phyloP scores from a whole-genome alignment of 1,140 invertebrate genomes.

The Bombus haemorrhoidalis region DNA sequence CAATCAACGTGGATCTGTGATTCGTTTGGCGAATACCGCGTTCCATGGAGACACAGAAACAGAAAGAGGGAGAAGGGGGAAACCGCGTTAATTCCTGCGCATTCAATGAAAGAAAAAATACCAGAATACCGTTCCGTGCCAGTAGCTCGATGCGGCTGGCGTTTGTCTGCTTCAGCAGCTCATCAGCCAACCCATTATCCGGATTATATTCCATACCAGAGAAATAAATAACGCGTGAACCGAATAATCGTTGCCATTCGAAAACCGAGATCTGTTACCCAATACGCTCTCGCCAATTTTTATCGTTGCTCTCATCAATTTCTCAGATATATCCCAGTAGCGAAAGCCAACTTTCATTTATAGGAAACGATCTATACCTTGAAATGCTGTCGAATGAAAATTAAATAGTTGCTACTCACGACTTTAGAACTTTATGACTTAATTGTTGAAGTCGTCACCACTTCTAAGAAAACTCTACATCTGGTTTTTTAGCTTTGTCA shows the following conservation, averaged over 20 bases:
- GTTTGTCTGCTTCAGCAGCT: constrained; percentile 51
- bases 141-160: constrained; percentile 38
- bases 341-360: too few relatives aligned
- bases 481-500: too few relatives aligned
- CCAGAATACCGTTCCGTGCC: constrained; percentile 59
- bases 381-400: neutral
- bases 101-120: constrained; percentile 61
- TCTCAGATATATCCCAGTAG: neutral
- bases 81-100: constrained; percentile 62
- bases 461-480: too few relatives aligned
- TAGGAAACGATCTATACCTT: neutral
- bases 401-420: neutral
- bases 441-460: too few relatives aligned
- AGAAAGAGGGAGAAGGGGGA: neutral
- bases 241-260: neutral
- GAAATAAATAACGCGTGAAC: constrained; percentile 36
- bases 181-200: constrained; percentile 49
- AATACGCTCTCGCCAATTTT: neutral
- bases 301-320: neutral
- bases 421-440: neutral
- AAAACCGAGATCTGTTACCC: neutral
- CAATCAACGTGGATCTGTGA: constrained; percentile 63
- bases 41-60: constrained; percentile 46
- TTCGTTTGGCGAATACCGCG: constrained; percentile 40
- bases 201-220: constrained; percentile 48